Conservation (phyloP, 2,797 vertebrate genomes). For the Tenualosa thibaudeaui region DNA sequence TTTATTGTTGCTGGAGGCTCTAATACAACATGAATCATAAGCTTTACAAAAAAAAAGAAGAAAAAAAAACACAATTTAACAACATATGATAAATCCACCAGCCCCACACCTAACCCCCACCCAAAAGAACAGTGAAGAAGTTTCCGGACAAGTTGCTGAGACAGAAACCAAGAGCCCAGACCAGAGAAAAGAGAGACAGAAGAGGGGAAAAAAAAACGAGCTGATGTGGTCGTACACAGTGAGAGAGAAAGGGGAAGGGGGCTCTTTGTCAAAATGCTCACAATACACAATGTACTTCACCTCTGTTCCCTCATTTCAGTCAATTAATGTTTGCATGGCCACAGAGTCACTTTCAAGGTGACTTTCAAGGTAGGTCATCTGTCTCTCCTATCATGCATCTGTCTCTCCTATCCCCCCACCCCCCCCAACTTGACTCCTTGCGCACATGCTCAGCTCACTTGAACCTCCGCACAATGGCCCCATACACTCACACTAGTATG, state of each 20-base stretch:
- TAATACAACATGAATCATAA: slow-evolving; percentile 83
- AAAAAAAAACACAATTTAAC: slow-evolving; percentile 60
- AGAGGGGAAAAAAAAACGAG: slow-evolving; percentile 29
- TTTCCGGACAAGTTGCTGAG: slow-evolving; percentile 66
- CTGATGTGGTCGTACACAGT: slow-evolving; percentile 45
- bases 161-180: slow-evolving; percentile 64
- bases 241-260: neutral
- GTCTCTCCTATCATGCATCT: no score
- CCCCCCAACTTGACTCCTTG: neutral
- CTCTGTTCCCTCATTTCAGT: slow-evolving; percentile 58
- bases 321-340: neutral
- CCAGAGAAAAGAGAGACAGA: slow-evolving; percentile 50
- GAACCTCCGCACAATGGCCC: slow-evolving; percentile 37
- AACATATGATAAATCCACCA: slow-evolving; percentile 37
- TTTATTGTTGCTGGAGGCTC: slow-evolving; percentile 87
- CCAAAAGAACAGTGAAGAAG: slow-evolving; percentile 67
- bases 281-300: slow-evolving; percentile 59
- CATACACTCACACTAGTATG: slow-evolving; percentile 55
- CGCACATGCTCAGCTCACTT: neutral
- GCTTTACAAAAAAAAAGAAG: slow-evolving; percentile 80
- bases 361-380: no score
- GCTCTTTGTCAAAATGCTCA: neutral
- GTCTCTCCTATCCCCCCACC: neutral
- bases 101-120: slow-evolving; percentile 55
- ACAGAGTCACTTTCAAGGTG: neutral